Base-by-base conservation (phyloP, 2,797 vertebrate species). In the Distichodus sexfasciatus region DNA sequence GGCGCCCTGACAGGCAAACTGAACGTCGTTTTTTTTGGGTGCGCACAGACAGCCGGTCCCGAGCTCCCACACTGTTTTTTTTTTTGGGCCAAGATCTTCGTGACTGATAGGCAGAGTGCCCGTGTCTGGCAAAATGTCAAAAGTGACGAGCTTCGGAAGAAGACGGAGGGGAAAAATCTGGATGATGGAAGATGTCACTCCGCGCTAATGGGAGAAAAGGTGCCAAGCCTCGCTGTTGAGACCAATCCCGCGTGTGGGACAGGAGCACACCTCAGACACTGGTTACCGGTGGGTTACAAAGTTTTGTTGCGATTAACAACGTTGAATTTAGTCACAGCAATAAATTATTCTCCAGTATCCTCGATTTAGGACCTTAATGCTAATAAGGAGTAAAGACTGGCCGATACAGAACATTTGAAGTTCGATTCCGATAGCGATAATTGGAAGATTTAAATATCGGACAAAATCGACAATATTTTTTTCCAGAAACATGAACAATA, bases 81-180 rank as follows among this genome's bases (percentile, higher is more conserved):
- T 17, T 66, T 73, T 38, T 17, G 44, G 41, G 23, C 38, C 61
- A 72, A 61, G 51, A 57, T 55, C 66, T 57, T 50, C 64, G 57
- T 66, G 71, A 71, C 55, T 75, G 74, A 76, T 78, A 75, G 69
- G 66, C 66, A 76, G 68, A 76, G 72, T 54, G 60, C 55, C 66
- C 61, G 71, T 66, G 71, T 72, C 75, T 72, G 74, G 65, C n/a
- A n/a, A 74, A 75, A 75, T 75, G 74, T 77, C 79, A 76, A 75
- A 74, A 72, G 70, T 71, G 59, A 72, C 43, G 70, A 41, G 24
- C 53, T 70, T 46, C 29, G 50, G 44, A 73, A 40, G 62, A 70
- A 63, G 60, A n/a, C n/a, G n/a, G 57, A 47, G 62, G 55, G 23
- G 58, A 71, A 70, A 41, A n/a, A n/a, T n/a, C 44, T 21, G 5